These are phyloP conservation scores for Agrotis exclamationis DNA, from an alignment of 2,888 invertebrate genomes.

Conservation along the genomic window DNA sequence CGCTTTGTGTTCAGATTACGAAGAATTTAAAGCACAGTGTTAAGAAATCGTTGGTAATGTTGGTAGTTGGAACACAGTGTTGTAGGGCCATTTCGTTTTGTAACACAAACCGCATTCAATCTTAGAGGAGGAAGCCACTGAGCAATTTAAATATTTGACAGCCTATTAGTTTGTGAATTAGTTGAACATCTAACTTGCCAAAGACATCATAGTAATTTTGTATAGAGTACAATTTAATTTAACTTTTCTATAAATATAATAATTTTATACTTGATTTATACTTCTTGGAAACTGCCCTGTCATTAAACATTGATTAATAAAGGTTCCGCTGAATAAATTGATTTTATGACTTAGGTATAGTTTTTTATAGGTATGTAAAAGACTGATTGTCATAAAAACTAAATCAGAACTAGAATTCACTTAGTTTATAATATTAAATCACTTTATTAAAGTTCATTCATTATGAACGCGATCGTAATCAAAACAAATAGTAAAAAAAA, in stretches of 20 bases:
- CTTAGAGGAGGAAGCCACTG: conserved; percentile 82
- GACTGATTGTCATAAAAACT: conserved; percentile 3
- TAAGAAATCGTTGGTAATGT: conserved; percentile 56
- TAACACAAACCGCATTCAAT: conserved; percentile 86
- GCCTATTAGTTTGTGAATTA: conserved; percentile 73
- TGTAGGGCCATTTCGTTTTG: conserved; percentile 74
- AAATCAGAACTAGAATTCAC: neutral
- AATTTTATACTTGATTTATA: conserved; percentile 31
- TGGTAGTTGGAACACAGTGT: conserved; percentile 60
- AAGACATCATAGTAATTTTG: conserved; percentile 62
- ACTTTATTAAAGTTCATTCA: conserved; percentile 22
- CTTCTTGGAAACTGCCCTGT: conserved; percentile 14
- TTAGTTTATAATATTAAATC: conserved; percentile 14
- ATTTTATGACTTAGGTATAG: conserved; percentile 28
- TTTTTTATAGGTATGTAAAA: conserved; percentile 23
- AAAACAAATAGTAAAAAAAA: conserved; percentile 14
- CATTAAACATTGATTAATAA: conserved; percentile 38
- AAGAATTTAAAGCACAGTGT: conserved; percentile 54
- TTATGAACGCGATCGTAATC: conserved; percentile 32
- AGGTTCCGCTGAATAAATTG: conserved; percentile 17
- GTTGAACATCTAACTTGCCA: conserved; percentile 61
- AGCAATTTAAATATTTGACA: conserved; percentile 87
- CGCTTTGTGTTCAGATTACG: conserved; percentile 29
- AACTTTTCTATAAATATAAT: conserved; percentile 26
- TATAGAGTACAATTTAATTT: conserved; percentile 49